Evolutionary conservation across 2,797 vertebrate species (phyloP).

Genomic region (Anguilla marmorata): DNA sequence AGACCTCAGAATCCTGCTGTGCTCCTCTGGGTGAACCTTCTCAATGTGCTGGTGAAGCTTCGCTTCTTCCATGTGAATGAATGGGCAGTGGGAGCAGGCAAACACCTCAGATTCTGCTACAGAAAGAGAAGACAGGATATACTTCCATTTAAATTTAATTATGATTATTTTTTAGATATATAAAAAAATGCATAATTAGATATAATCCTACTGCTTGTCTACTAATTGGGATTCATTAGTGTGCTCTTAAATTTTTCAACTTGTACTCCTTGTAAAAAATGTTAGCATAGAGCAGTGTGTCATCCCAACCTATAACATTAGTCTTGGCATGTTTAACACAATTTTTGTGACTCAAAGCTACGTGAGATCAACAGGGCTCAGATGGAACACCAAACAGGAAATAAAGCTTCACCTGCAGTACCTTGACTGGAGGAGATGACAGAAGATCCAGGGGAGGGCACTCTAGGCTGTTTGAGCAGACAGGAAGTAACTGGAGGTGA

Average conservation of each 20-base stretch:
- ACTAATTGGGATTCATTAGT: too few species aligned
- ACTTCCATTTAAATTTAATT: not conserved
- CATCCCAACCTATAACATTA: not conserved
- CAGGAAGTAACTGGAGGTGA: not conserved
- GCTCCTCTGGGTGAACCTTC: conserved; percentile 1
- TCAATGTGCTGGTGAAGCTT: conserved; percentile 3
- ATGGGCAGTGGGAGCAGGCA: not conserved
- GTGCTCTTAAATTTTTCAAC: too few species aligned
- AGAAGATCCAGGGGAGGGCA: not conserved
- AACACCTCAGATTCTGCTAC: not conserved
- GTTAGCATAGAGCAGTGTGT: not conserved
- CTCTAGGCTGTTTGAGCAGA: not conserved
- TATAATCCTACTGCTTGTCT: too few species aligned
- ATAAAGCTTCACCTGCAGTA: not conserved
- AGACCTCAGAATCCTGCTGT: not conserved
- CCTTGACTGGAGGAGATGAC: not conserved
- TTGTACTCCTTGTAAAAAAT: too few species aligned
- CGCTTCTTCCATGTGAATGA: not conserved
- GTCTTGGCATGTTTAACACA: not conserved
- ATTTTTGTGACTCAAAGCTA: not conserved
- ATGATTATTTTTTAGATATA: not conserved
- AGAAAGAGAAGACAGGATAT: not conserved
- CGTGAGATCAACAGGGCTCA: not conserved
- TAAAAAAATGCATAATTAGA: too few species aligned
- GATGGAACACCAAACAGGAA: not conserved